phyloP scores from a whole-genome alignment of 2,888 invertebrate genomes.

The Drosophila putrida region DNA sequence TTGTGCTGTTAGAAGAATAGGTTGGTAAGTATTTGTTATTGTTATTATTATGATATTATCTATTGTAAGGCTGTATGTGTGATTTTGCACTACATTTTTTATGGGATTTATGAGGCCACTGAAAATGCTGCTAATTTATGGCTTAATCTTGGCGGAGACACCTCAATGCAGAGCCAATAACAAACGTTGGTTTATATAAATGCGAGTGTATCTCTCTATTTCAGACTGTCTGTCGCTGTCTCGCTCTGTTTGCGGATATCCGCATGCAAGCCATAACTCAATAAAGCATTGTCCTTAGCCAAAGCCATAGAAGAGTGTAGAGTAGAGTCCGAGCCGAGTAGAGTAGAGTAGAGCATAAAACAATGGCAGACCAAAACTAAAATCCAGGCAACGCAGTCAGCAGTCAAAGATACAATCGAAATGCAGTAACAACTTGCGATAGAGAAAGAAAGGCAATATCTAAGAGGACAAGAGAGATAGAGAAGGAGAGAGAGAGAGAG shows the following conservation, averaged over 20 bases:
- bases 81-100: slow-evolving; percentile 8
- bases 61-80: neutral
- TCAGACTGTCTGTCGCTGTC: slow-evolving; percentile 19
- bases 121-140: slow-evolving; percentile 76
- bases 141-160: slow-evolving; percentile 57
- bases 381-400: slow-evolving; percentile 45
- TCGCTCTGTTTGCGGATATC: slow-evolving; percentile 70
- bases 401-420: slow-evolving; percentile 79
- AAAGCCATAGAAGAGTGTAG: slow-evolving; percentile 41
- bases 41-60: neutral
- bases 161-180: slow-evolving; percentile 71
- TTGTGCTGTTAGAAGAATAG: neutral
- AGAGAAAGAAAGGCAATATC: slow-evolving; percentile 2
- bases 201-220: slow-evolving; percentile 32
- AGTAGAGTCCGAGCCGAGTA: neutral
- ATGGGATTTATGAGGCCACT: slow-evolving; percentile 61
- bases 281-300: slow-evolving; percentile 76
- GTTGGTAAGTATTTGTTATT: slow-evolving; percentile 62
- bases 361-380: slow-evolving; percentile 62
- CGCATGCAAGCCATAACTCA: slow-evolving; percentile 81
- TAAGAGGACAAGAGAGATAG: slow-evolving; percentile 3
- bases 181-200: slow-evolving; percentile 61
- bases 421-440: slow-evolving; percentile 71
- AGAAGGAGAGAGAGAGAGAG: slow-evolving; percentile 11
- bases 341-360: slow-evolving; percentile 28